phyloP scores from a whole-genome alignment of 2,888 invertebrate species.

The Dicyrtoma fusca region DNA sequence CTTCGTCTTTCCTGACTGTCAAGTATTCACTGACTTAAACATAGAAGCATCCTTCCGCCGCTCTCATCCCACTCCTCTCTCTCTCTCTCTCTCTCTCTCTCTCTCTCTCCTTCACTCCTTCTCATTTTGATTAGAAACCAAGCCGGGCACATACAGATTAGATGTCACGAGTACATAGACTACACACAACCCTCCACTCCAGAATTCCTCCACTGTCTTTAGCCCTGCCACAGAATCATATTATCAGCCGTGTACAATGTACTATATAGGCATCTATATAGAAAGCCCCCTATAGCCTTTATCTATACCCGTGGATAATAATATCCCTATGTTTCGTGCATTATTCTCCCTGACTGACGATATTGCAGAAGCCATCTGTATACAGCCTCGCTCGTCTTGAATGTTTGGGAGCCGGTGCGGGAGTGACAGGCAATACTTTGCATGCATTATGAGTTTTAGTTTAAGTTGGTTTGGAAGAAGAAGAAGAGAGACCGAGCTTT shows the following conservation, averaged over 20 bases:
- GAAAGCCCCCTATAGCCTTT: too few relatives aligned
- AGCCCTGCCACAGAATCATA: too few relatives aligned
- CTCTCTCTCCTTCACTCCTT: constrained; percentile 1
- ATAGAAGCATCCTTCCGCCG: constrained; percentile 11
- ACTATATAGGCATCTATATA: too few relatives aligned
- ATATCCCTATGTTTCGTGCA: too few relatives aligned
- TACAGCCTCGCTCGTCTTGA: not conserved
- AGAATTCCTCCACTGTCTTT: too few relatives aligned
- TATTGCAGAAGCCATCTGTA: too few relatives aligned
- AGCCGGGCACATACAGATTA: constrained; percentile 28
- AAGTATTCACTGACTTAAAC: constrained; percentile 19
- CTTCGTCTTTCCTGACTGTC: constrained; percentile 25
- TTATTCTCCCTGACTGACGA: too few relatives aligned
- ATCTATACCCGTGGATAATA: too few relatives aligned
- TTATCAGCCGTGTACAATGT: too few relatives aligned
- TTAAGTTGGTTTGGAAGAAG: constrained; percentile 14
- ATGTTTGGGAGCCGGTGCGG: not conserved
- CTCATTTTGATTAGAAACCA: constrained; percentile 24
- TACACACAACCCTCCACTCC: too few relatives aligned
- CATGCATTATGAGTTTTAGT: constrained; percentile 44
- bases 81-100: constrained; percentile 13
- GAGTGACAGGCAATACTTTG: constrained; percentile 37
- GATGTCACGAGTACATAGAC: constrained; percentile 19
- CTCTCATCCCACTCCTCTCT: constrained; percentile 7
- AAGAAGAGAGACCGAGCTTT: constrained; percentile 18